Conservation (phyloP, 2,888 invertebrate genomes). For the Polymixis flavicincta region DNA sequence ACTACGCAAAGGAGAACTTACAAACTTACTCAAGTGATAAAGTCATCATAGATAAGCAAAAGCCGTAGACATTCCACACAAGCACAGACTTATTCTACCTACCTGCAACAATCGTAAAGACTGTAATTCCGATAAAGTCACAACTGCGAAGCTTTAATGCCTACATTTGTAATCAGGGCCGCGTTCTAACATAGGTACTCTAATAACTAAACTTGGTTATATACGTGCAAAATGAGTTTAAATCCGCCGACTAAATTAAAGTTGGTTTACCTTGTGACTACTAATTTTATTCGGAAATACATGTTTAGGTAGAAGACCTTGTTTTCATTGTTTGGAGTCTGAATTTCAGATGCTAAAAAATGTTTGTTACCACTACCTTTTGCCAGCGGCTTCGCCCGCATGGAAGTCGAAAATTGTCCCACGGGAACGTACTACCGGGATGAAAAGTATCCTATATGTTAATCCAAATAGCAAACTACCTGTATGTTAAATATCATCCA, state of each 20-base stretch:
- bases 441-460: too few species aligned
- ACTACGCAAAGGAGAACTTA: not conserved
- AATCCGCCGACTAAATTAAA: constrained; percentile 46
- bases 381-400: too few species aligned
- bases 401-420: too few species aligned
- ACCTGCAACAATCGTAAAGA: constrained; percentile 47
- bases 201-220: constrained; percentile 58
- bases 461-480: too few species aligned
- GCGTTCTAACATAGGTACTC: constrained; percentile 59
- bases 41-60: constrained; percentile 25
- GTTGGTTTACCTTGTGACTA: constrained; percentile 46
- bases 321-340: not conserved
- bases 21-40: not conserved
- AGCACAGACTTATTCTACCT: constrained; percentile 25
- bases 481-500: too few species aligned
- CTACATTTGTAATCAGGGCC: constrained; percentile 59
- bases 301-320: constrained; percentile 11
- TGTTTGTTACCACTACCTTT: not conserved
- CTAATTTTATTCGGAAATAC: constrained; percentile 50
- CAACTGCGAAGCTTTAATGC: constrained; percentile 53
- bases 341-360: not conserved
- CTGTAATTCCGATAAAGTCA: constrained; percentile 57
- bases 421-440: too few species aligned
- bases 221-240: constrained; percentile 55
- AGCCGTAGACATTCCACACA: constrained; percentile 15